Evolutionary conservation across 2,113 vertebrate species (phyloP).

Genomic region (Crocuta crocuta): DNA sequence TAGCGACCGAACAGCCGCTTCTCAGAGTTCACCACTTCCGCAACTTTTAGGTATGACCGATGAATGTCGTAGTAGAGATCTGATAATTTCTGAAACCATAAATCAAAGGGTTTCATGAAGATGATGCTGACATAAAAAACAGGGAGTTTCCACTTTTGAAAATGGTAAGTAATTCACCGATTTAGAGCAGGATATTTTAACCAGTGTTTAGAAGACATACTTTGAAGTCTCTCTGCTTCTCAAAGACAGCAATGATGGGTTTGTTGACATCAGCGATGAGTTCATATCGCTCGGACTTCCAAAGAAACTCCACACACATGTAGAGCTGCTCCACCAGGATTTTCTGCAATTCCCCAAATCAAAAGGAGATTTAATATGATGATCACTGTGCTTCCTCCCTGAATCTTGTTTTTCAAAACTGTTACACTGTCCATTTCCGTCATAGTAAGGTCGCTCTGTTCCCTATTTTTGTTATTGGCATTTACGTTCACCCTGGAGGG

Average conservation of each 20-base stretch:
- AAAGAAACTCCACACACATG: slow-evolving; percentile 96
- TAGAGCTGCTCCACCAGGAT: slow-evolving; percentile 97
- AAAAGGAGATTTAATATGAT: not conserved
- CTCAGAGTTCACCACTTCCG: slow-evolving; percentile 97
- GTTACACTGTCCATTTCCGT: not conserved
- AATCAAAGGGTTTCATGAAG: not conserved
- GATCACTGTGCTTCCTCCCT: not conserved
- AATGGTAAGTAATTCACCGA: not conserved
- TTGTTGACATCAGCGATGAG: slow-evolving; percentile 99
- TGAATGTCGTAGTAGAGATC: slow-evolving; percentile 99
- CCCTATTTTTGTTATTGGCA: not conserved
- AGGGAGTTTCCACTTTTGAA: not conserved
- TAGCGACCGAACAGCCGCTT: slow-evolving; percentile 97
- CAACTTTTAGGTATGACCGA: slow-evolving; percentile 97
- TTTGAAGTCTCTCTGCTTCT: slow-evolving; percentile 98
- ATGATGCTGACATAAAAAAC: fast-evolving
- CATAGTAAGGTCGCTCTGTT: not conserved
- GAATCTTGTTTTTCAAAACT: not conserved
- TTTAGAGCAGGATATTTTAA: not conserved
- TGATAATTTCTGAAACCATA: slow-evolving; percentile 90
- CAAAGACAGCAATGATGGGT: slow-evolving; percentile 97
- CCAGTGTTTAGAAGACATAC: slow-evolving; percentile 81
- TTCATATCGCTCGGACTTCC: slow-evolving; percentile 97
- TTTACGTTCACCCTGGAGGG: not conserved
- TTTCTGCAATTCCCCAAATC: slow-evolving; percentile 86